These are phyloP conservation scores for Cuniculus paca DNA, from an alignment of 2,797 vertebrate species.

Conservation along the genomic window DNA sequence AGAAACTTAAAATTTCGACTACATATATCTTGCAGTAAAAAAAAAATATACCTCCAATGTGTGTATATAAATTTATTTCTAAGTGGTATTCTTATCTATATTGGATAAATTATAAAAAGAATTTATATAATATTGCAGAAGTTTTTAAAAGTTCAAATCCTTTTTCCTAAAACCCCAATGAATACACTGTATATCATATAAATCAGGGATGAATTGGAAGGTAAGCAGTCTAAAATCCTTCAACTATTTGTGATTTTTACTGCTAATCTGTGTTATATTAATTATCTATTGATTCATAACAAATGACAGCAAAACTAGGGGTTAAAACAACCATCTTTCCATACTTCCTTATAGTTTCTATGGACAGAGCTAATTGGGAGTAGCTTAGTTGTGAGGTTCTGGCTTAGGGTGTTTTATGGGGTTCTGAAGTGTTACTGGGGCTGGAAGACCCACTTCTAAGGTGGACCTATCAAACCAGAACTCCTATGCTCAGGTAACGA, in stretches of 20 bases:
- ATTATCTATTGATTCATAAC: not conserved
- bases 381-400: not conserved
- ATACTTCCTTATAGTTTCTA: not conserved
- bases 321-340: not conserved
- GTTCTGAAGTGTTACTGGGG: not conserved
- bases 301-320: not conserved
- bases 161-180: not conserved
- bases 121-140: not conserved
- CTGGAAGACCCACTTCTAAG: not conserved
- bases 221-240: not conserved
- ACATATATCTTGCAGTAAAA: not conserved
- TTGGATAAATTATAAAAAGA: conserved; percentile 6
- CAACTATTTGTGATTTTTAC: conserved; percentile 19
- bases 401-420: not conserved
- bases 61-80: not conserved
- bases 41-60: not conserved
- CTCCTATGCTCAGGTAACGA: not conserved
- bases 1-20: conserved; percentile 32
- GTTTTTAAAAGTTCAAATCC: not conserved
- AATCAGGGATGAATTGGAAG: not conserved
- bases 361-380: not conserved
- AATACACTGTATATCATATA: not conserved
- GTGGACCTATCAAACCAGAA: not conserved
- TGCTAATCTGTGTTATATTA: not conserved
- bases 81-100: not conserved